A percentile compares a stretch with the other conserved stretches of the same genome.
These are phyloP conservation scores for Folsomia manolachei DNA, from an alignment of 2,888 invertebrate genomes.

Conservation along the genomic window DNA sequence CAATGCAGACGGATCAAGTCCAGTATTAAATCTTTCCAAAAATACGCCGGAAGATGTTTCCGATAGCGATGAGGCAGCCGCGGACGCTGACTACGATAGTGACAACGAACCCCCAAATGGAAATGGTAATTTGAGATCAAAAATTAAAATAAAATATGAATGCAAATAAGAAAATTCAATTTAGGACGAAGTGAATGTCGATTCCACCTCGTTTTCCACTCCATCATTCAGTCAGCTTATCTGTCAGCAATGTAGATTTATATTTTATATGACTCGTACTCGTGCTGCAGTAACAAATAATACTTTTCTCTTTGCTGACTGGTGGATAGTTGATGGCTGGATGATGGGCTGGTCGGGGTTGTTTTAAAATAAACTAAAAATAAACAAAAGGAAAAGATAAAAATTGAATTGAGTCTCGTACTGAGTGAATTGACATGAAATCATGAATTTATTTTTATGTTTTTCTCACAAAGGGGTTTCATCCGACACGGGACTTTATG, in stretches of 20 bases:
- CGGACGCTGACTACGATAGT: slow-evolving; percentile 74
- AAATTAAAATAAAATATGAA: neutral
- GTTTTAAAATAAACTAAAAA: neutral
- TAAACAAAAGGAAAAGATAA: neutral
- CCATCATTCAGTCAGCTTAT: neutral
- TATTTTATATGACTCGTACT: no score
- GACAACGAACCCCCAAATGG: slow-evolving; percentile 63
- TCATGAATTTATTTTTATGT: neutral
- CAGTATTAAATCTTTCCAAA: slow-evolving; percentile 85
- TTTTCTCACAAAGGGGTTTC: slow-evolving; percentile 6
- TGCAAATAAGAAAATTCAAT: slow-evolving; percentile 31
- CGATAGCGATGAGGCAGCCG: slow-evolving; percentile 51
- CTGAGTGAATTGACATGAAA: neutral
- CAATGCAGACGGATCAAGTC: slow-evolving; percentile 86
- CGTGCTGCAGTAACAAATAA: no score
- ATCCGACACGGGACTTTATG: slow-evolving; percentile 13
- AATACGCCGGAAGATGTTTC: slow-evolving; percentile 60
- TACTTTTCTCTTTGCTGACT: no score
- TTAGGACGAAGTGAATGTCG: neutral
- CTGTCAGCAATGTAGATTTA: no score
- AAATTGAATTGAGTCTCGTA: neutral
- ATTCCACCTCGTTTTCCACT: neutral
- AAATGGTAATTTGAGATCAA: slow-evolving; percentile 18
- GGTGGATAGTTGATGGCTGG: no score
- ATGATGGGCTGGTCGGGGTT: no score